A percentile compares a stretch with the other conserved stretches of the same genome.
Conservation (phyloP, 2,113 vertebrate genomes). For the Plecotus auritus region DNA sequence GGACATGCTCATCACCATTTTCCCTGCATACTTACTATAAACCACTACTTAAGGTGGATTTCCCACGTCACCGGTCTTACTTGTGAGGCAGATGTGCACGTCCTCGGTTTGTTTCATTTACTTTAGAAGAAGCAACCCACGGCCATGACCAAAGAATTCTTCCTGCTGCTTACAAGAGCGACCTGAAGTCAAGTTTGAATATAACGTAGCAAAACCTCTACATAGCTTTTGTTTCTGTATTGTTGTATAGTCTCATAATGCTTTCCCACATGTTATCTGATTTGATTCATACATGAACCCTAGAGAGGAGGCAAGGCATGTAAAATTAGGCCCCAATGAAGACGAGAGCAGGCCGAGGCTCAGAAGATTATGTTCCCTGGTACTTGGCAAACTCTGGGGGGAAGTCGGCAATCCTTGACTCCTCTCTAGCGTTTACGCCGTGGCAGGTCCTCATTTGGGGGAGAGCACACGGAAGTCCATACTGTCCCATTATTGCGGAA, state of each 20-base stretch:
- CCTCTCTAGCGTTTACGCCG: accelerated
- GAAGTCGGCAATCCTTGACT: not conserved
- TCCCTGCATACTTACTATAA: not conserved
- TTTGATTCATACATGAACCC: not conserved
- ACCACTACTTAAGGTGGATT: not conserved
- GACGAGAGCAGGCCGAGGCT: accelerated
- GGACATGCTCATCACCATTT: not conserved
- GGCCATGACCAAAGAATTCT: not conserved
- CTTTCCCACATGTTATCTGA: not conserved
- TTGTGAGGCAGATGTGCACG: not conserved
- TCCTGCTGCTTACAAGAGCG: not conserved
- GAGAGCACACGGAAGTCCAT: accelerated
- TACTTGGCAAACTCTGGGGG: not conserved
- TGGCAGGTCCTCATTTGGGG: accelerated
- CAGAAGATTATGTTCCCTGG: accelerated
- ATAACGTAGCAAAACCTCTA: not conserved
- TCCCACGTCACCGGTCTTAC: not conserved
- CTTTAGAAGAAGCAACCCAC: not conserved
- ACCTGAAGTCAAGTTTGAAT: not conserved
- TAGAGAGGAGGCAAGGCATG: not conserved
- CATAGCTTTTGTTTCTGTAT: not conserved
- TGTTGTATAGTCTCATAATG: not conserved
- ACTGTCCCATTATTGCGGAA: accelerated
- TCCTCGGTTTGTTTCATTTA: not conserved
- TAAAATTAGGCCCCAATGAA: not conserved